Percentiles rank a stretch among this genome's conserved stretches.
Evolutionary conservation across 2,113 vertebrate species (phyloP).

Genomic region (Cyprinodon tularosa): DNA sequence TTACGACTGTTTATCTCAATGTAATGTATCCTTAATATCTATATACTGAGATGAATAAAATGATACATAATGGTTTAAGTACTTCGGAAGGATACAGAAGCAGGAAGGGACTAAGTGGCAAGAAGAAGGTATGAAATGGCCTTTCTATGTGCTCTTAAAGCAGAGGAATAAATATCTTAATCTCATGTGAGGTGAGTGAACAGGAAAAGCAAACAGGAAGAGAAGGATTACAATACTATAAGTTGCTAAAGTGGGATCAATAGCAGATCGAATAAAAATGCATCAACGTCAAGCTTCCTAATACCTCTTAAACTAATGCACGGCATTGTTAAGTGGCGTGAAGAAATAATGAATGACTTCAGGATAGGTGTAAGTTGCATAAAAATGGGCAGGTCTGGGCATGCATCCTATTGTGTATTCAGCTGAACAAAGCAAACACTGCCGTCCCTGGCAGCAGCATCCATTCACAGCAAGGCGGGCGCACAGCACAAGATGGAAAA

Average conservation of each 20-base stretch:
- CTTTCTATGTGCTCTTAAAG: not conserved
- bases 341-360: slow-evolving; percentile 42
- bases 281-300: slow-evolving; percentile 18
- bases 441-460: slow-evolving; percentile 6
- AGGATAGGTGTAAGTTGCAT: slow-evolving; percentile 22
- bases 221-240: slow-evolving; percentile 23
- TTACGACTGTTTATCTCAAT: not conserved
- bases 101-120: not conserved
- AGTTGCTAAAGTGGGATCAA: slow-evolving; percentile 48
- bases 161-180: not conserved
- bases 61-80: not conserved
- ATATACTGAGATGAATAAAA: not conserved
- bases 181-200: slow-evolving; percentile 22
- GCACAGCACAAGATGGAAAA: slow-evolving; percentile 55
- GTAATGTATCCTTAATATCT: too few species aligned
- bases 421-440: slow-evolving; percentile 31
- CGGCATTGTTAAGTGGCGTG: slow-evolving; percentile 38
- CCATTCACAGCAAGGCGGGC: slow-evolving; percentile 26
- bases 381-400: slow-evolving; percentile 44
- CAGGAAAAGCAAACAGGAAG: slow-evolving; percentile 10
- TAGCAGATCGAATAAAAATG: slow-evolving; percentile 33
- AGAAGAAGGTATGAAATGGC: not conserved
- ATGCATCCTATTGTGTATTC: slow-evolving; percentile 37
- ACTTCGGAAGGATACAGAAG: not conserved
- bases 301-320: slow-evolving; percentile 34